Evolutionary conservation across 2,113 vertebrate species (phyloP), one percentile per base, ranked within the genome.

Genomic region (Probosciger aterrimus): DNA sequence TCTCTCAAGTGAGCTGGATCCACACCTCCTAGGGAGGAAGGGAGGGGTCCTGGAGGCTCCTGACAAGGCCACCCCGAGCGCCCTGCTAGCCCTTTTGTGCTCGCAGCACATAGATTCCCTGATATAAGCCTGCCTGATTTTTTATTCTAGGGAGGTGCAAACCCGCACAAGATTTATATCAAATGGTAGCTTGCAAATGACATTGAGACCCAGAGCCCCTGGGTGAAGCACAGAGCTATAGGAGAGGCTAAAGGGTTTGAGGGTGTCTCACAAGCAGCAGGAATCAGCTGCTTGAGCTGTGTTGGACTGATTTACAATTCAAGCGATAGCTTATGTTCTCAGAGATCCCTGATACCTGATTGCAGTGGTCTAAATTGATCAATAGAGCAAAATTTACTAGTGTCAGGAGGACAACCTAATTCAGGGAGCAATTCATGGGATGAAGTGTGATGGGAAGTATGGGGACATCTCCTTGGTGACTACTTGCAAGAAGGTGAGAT

Each of bases 61-160:
- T 2, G 0, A 22, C 18, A 43, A 46, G 44, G 33, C 30, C 25
- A 60, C 13, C 16, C 0, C 0, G 9, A 39, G 6, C 5, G 7
- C 15, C 6, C 19, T 0, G 3, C 23, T 35, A 7, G 7, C 13
- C 11, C 14, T 5, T 50, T 62, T 9, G 3, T 9, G 3, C 31
- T 55, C 0, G 1, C 60, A 68, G 30, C 35, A 46, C 24, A 18
- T 25, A 44, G 44, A 8, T 23, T 57, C 35, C 12, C 27, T 50
- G 22, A 37, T 37, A 78, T 15, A 60, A 53, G 39, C 20, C 53
- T 75, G 39, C 10, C 20, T 47, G 24, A 15, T 20, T 55, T 47
- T 47, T 47, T 43, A 41, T 22, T 46, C 20, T 22, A 25, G 23
- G 31, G 82, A 18, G 16, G 17, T 53, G n/a, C n/a, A 80, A 41